These are phyloP conservation scores for Calycopis cecrops DNA, from an alignment of 1,140 invertebrate genomes.

Conservation along the genomic window DNA sequence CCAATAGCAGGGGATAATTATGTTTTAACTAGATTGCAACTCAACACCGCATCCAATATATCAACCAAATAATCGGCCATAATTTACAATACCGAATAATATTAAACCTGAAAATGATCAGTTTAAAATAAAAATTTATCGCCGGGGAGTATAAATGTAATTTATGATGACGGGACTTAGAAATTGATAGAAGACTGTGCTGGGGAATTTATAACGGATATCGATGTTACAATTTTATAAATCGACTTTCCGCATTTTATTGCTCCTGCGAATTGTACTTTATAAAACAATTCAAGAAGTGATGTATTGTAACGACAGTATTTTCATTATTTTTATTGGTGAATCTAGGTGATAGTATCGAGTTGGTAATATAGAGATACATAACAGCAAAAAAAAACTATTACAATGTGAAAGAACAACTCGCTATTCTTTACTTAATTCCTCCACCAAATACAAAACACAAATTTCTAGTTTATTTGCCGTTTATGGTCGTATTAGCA, in stretches of 20 bases:
- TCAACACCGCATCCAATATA: conserved; percentile 26
- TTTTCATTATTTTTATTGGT: no score
- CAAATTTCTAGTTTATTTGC: no score
- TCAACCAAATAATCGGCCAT: conserved; percentile 41
- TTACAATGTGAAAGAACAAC: no score
- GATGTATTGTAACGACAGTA: no score
- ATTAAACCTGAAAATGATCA: conserved; percentile 43
- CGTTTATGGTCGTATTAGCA: no score
- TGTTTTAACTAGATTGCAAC: conserved; percentile 12
- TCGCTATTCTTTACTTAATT: no score
- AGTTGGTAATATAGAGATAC: no score
- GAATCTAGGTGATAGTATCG: no score
- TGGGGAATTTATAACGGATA: conserved; percentile 3
- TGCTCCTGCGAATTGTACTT: background rate
- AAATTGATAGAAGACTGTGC: conserved; percentile 22
- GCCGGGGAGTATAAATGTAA: conserved; percentile 29
- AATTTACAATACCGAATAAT: conserved; percentile 41
- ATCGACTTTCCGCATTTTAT: conserved; percentile 1
- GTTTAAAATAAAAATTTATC: conserved; percentile 53
- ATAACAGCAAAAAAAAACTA: no score
- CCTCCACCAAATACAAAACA: no score
- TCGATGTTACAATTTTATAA: background rate
- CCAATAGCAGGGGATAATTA: conserved; percentile 8
- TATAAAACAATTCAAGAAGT: no score
- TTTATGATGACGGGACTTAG: conserved; percentile 29